Percentiles rank a stretch among this genome's conserved stretches.
These are phyloP conservation scores for Melanocharis versteri DNA, from an alignment of 2,113 vertebrate genomes.

Conservation along the genomic window DNA sequence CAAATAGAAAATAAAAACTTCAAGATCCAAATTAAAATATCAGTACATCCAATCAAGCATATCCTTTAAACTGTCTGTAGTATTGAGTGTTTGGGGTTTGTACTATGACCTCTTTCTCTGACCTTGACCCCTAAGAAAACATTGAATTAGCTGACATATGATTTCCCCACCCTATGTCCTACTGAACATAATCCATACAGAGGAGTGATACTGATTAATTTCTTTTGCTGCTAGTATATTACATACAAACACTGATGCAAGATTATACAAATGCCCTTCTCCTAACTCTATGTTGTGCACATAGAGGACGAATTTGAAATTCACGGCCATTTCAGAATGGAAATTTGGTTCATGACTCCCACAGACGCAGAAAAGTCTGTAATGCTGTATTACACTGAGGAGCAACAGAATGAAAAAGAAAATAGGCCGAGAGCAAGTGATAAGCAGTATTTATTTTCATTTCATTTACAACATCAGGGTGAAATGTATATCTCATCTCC, in stretches of 20 bases:
- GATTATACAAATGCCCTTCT: neutral
- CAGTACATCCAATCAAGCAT: conserved; percentile 1
- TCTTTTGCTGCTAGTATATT: neutral
- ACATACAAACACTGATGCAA: neutral
- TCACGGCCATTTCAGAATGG: neutral
- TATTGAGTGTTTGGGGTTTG: conserved; percentile 16
- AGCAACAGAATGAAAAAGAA: conserved; percentile 4
- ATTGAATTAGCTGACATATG: neutral
- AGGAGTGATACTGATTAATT: neutral
- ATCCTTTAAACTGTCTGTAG: conserved; percentile 26
- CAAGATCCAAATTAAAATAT: conserved; percentile 11
- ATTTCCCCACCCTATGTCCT: neutral
- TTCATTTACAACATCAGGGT: neutral
- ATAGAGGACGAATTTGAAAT: neutral
- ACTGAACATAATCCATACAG: neutral
- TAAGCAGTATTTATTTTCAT: conserved; percentile 56
- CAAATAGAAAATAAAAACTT: conserved; percentile 6
- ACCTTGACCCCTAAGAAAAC: neutral
- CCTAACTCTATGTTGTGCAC: neutral
- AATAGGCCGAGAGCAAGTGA: neutral
- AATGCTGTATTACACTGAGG: neutral
- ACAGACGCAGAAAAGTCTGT: neutral
- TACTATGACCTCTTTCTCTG: neutral
- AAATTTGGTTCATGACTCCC: neutral
- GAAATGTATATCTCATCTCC: neutral